Percentiles rank a stretch among this genome's conserved stretches.
Conservation (phyloP, 2,797 vertebrate genomes). For the Toxotes lorentzi region DNA sequence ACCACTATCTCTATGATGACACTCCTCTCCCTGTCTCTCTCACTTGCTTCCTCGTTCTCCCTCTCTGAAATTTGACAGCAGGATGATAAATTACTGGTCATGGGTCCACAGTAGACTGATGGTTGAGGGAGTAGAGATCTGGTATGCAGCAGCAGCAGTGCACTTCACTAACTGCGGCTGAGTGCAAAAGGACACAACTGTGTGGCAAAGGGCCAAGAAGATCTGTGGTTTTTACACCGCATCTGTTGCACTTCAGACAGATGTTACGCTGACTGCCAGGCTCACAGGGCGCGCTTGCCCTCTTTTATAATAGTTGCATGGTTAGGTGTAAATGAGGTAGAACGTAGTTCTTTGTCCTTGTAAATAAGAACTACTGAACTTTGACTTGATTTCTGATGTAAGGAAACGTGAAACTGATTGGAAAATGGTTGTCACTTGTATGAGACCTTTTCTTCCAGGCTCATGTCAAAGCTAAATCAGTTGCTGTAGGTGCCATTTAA, state of each 20-base stretch:
- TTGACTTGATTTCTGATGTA: background rate
- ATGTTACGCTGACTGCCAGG: conserved; percentile 29
- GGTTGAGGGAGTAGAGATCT: conserved; percentile 46
- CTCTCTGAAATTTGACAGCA: conserved; percentile 51
- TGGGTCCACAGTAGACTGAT: conserved; percentile 42
- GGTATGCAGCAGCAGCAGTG: conserved; percentile 27
- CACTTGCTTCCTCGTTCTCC: conserved; percentile 33
- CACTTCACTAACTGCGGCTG: conserved; percentile 39
- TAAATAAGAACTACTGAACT: background rate
- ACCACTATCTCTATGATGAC: conserved; percentile 41
- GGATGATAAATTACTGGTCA: conserved; percentile 59
- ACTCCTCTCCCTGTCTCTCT: conserved; percentile 22
- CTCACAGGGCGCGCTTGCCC: background rate
- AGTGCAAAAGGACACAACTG: conserved; percentile 40
- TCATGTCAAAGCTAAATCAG: background rate
- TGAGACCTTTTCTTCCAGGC: background rate
- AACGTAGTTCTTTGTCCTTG: conserved; percentile 9
- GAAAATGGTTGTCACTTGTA: background rate
- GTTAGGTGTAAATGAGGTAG: background rate
- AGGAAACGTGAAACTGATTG: background rate
- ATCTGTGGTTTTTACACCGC: background rate
- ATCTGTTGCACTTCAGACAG: conserved; percentile 43
- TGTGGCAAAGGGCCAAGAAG: conserved; percentile 34
- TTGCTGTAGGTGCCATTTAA: conserved; percentile 1
- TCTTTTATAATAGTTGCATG: background rate